These are phyloP conservation scores for Litocranius walleri DNA, from an alignment of 2,113 vertebrate species.

Conservation along the genomic window DNA sequence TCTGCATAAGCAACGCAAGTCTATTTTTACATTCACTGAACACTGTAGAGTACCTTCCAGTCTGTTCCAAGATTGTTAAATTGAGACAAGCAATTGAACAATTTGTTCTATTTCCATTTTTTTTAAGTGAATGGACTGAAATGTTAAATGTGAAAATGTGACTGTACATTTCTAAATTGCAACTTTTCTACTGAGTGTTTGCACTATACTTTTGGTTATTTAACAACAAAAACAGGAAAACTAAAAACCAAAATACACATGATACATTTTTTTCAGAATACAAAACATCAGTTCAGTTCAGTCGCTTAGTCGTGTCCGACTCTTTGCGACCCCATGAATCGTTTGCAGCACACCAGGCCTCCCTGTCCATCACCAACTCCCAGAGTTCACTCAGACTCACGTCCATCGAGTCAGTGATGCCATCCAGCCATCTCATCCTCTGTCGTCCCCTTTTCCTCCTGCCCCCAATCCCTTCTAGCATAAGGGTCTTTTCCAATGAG, in stretches of 20 bases:
- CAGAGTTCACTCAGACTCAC: no score
- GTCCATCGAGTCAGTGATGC: no score
- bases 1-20: slow-evolving; percentile 90
- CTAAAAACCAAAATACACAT: neutral
- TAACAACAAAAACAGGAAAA: slow-evolving; percentile 72
- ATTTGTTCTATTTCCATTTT: slow-evolving; percentile 85
- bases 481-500: no score
- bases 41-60: slow-evolving; percentile 85
- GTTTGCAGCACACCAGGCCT: no score
- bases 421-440: no score
- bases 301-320: no score
- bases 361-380: no score
- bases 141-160: slow-evolving; percentile 86
- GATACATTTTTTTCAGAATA: neutral
- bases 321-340: no score
- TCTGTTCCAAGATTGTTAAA: slow-evolving; percentile 84
- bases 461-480: no score
- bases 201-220: slow-evolving; percentile 88
- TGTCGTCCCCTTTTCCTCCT: no score
- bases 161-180: slow-evolving; percentile 89
- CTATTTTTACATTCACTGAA: slow-evolving; percentile 87
- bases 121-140: slow-evolving; percentile 84
- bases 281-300: neutral
- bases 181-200: slow-evolving; percentile 96
- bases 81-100: slow-evolving; percentile 82